A percentile compares a stretch with the other conserved stretches of the same genome.
Conservation (phyloP, 2,888 invertebrate genomes). For the Leptarthrus brevirostris region DNA sequence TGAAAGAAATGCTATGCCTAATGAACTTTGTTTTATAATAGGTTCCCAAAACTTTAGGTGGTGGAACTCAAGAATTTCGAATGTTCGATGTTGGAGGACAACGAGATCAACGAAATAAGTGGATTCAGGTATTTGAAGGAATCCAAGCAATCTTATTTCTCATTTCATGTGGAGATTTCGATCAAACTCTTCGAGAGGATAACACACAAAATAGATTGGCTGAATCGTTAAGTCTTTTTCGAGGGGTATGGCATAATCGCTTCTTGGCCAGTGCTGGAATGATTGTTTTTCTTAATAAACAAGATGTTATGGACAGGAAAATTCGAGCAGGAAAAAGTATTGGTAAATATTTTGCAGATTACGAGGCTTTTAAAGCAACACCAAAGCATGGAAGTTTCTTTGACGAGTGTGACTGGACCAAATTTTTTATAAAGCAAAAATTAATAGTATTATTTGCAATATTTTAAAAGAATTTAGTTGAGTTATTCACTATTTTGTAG, state of each 20-base stretch:
- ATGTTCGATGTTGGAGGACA: slow-evolving; percentile 90
- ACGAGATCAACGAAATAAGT: slow-evolving; percentile 82
- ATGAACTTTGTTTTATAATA: slow-evolving; percentile 56
- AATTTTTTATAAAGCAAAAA: slow-evolving; percentile 75
- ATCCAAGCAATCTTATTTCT: slow-evolving; percentile 84
- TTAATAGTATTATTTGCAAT: slow-evolving; percentile 69
- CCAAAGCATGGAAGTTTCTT: slow-evolving; percentile 68
- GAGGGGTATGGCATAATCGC: slow-evolving; percentile 79
- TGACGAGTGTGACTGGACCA: slow-evolving; percentile 75
- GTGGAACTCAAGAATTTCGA: slow-evolving; percentile 78
- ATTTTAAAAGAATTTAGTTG: background rate
- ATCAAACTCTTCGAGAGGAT: slow-evolving; percentile 80
- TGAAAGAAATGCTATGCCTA: background rate
- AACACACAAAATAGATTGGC: slow-evolving; percentile 75
- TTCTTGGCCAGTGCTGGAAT: slow-evolving; percentile 80
- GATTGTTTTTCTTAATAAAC: slow-evolving; percentile 86
- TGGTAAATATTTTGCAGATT: slow-evolving; percentile 76
- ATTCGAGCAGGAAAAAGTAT: slow-evolving; percentile 75
- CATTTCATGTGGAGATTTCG: slow-evolving; percentile 84
- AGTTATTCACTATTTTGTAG: slow-evolving; percentile 61
- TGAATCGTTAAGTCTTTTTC: slow-evolving; percentile 79
- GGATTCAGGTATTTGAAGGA: slow-evolving; percentile 88
- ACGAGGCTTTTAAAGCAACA: slow-evolving; percentile 68
- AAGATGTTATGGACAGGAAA: slow-evolving; percentile 80
- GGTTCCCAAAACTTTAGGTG: slow-evolving; percentile 77